These are phyloP conservation scores for Eleutherodactylus coqui DNA, from an alignment of 2,797 vertebrate species.

Conservation along the genomic window DNA sequence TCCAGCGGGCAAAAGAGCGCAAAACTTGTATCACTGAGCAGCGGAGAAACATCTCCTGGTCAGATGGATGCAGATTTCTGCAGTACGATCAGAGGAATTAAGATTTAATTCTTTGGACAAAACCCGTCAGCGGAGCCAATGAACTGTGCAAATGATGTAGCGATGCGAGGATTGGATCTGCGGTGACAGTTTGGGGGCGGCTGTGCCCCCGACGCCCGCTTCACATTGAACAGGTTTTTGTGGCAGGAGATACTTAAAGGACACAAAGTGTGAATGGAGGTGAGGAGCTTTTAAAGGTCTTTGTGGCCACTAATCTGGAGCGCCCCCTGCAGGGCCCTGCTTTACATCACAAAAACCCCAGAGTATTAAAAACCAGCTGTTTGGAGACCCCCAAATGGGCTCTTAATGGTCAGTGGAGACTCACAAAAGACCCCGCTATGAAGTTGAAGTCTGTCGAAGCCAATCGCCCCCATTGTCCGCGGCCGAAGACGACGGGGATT, in stretches of 20 bases:
- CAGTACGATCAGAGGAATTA: too few species aligned
- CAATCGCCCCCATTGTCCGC: conserved; percentile 86
- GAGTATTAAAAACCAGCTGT: conserved; percentile 89
- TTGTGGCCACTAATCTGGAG: conserved; percentile 91
- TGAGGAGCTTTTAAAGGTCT: conserved; percentile 91
- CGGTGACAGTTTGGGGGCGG: conserved; percentile 81
- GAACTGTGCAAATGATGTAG: conserved; percentile 82
- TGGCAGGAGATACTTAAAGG: conserved; percentile 88
- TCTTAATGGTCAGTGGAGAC: conserved; percentile 89
- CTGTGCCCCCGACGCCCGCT: conserved; percentile 86
- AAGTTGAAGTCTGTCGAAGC: conserved; percentile 85
- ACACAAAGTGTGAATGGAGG: conserved; percentile 85
- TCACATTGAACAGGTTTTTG: conserved; percentile 89
- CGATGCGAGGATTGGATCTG: conserved; percentile 87
- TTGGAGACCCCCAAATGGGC: conserved; percentile 81
- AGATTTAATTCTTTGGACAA: too few species aligned
- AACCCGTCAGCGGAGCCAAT: too few species aligned
- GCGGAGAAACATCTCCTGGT: too few species aligned
- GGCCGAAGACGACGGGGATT: conserved; percentile 73
- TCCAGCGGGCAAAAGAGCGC: too few species aligned
- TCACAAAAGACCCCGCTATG: conserved; percentile 83
- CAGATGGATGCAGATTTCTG: too few species aligned
- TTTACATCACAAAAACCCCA: conserved; percentile 98
- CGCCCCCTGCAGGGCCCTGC: conserved; percentile 79
- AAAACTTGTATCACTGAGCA: too few species aligned